Conservation (phyloP, 2,113 vertebrate genomes). For the Channa argus region DNA sequence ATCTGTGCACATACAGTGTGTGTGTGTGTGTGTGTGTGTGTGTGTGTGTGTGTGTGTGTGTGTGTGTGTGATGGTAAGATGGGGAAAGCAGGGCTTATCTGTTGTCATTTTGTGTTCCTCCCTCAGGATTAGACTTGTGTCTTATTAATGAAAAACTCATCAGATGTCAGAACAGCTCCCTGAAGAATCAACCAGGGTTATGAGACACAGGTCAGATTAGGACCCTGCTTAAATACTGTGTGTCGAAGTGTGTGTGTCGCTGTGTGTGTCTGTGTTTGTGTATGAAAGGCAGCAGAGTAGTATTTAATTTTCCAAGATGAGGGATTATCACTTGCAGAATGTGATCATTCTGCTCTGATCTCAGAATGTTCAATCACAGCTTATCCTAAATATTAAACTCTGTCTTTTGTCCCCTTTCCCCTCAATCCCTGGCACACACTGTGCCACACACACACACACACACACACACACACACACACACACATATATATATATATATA, state of each 20-base stretch:
- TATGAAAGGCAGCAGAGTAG: conserved; percentile 54
- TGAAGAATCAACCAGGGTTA: conserved; percentile 69
- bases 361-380: conserved; percentile 80
- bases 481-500: conserved; percentile 8
- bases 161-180: conserved; percentile 79
- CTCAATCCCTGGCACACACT: conserved; percentile 47
- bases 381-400: conserved; percentile 81
- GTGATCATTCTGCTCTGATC: conserved; percentile 77
- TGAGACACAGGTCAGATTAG: conserved; percentile 78
- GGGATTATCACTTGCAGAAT: conserved; percentile 80
- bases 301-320: conserved; percentile 81
- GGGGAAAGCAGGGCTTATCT: conserved; percentile 69
- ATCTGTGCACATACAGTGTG: conserved; percentile 29
- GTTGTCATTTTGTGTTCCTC: conserved; percentile 78
- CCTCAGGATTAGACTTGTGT: conserved; percentile 77
- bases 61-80: conserved; percentile 33
- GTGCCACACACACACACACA: conserved; percentile 30
- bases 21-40: conserved; percentile 33
- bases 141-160: conserved; percentile 85
- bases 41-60: conserved; percentile 29
- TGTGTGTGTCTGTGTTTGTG: conserved; percentile 22
- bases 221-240: conserved; percentile 22
- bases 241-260: conserved; percentile 21
- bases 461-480: conserved; percentile 25
- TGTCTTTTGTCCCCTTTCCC: conserved; percentile 68